Base-by-base conservation (phyloP, 2,797 vertebrate genomes). In the Picus viridis region DNA sequence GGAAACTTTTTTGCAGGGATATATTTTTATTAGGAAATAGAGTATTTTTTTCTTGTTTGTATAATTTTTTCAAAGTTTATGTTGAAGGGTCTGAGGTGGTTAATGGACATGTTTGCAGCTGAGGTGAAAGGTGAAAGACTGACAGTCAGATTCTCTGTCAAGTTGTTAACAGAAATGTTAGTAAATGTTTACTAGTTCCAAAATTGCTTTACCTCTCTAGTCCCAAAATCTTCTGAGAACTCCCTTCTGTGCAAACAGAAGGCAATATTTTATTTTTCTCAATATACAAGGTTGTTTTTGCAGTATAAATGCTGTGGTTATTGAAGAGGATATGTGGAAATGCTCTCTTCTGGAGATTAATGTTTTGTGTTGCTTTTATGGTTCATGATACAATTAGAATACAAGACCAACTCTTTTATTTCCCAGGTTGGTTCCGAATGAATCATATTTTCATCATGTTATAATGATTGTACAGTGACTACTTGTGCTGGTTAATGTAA, bases 41-140 rank as follows among this genome's bases (percentile, higher is more conserved):
- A 54, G 5, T 62, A 22, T 71, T 83, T 65, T 87, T 81, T 76
- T 67, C 7, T 0, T 27, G 4, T 43, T 61, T 67, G 12, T 2
- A 0, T 53, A 27, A 39, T 8, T 87, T 75, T 81, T 67, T 68
- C 7, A 1, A 12, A 39, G n/a, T 76, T 67, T 58, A 12, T 80
- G 15, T 18, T 23, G 32, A 67, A 64, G 24, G 29, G 27, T 26
- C 75, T 75, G 43, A 62, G 81, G 83, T 51, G 34, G 29, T 16
- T 39, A 63, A 36, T 1, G 4, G 36, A 4, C 0, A 0, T 14
- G 3, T 83, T 87, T 84, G 62, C 19, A 67, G 12, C 39, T 70
- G 41, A 24, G 18, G 9, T 78, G 71, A 54, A 6, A 6, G 5
- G 30, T 74, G 12, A 12, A 79, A 88, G 18, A 36, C 45, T 62